Conservation (phyloP, 2,888 invertebrate genomes). For the Lithophane leautieri region DNA sequence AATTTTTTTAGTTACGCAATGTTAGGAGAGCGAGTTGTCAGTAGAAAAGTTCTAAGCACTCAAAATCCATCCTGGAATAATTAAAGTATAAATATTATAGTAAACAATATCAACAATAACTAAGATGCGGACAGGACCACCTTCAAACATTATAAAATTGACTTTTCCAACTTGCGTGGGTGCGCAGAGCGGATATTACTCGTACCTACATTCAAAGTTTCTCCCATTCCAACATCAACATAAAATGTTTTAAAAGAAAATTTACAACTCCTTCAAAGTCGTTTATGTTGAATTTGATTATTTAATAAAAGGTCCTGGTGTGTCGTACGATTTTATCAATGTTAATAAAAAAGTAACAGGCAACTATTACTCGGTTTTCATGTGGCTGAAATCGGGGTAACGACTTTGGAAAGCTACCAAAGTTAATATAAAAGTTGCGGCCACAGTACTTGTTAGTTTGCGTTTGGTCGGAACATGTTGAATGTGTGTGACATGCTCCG, state of each 20-base stretch:
- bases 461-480: conserved; percentile 33
- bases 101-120: neutral
- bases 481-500: conserved; percentile 26
- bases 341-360: conserved; percentile 36
- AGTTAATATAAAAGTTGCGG: conserved; percentile 71
- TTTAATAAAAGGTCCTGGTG: conserved; percentile 26
- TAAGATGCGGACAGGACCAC: neutral
- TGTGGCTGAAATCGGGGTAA: conserved; percentile 66
- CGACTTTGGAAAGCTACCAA: conserved; percentile 62
- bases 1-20: conserved; percentile 49
- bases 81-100: neutral
- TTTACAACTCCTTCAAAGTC: conserved; percentile 35
- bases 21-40: neutral
- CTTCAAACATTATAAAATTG: conserved; percentile 20
- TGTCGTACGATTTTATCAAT: conserved; percentile 33
- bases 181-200: conserved; percentile 11
- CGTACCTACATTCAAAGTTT: conserved; percentile 46
- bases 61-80: neutral
- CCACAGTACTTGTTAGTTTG: conserved; percentile 68
- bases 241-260: conserved; percentile 48
- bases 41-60: neutral
- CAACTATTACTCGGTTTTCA: conserved; percentile 60
- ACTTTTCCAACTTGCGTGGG: conserved; percentile 20
- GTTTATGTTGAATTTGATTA: conserved; percentile 36
- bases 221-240: conserved; percentile 15